phyloP scores from a whole-genome alignment of 2,113 vertebrate genomes.

The Podocnemis expansa region DNA sequence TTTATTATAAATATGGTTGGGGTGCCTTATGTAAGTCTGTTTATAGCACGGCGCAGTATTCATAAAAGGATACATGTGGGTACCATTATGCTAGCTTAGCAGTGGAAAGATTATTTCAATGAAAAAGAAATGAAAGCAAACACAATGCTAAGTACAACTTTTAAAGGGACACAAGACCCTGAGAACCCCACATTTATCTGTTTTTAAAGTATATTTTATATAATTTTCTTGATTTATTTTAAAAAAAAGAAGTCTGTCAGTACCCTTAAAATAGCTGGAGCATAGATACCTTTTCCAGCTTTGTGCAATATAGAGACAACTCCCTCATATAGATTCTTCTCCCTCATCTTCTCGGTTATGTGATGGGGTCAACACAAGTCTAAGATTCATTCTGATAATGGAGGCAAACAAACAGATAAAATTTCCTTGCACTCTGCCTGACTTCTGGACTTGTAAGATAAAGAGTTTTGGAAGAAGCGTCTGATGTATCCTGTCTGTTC shows the following conservation, averaged over 20 bases:
- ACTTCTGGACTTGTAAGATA: neutral
- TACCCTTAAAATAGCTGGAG: neutral
- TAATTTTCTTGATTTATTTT: neutral
- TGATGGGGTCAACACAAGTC: neutral
- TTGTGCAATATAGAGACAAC: rapidly evolving
- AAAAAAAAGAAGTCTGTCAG: neutral
- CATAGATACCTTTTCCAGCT: neutral
- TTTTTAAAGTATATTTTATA: neutral
- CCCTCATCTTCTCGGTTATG: neutral
- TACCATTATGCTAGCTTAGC: neutral
- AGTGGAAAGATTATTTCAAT: neutral
- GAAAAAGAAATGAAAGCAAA: neutral
- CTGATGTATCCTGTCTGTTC: neutral
- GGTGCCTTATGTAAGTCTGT: neutral
- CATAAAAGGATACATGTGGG: neutral
- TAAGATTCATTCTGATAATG: neutral
- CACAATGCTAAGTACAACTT: neutral
- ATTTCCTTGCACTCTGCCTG: neutral
- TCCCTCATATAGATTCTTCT: neutral
- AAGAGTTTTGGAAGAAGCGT: neutral
- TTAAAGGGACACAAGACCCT: neutral
- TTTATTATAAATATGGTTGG: neutral
- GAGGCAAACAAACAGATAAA: neutral
- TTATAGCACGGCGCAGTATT: neutral
- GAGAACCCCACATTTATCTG: neutral